Conservation (phyloP, 2,113 vertebrate species). For the Papio anubis region DNA sequence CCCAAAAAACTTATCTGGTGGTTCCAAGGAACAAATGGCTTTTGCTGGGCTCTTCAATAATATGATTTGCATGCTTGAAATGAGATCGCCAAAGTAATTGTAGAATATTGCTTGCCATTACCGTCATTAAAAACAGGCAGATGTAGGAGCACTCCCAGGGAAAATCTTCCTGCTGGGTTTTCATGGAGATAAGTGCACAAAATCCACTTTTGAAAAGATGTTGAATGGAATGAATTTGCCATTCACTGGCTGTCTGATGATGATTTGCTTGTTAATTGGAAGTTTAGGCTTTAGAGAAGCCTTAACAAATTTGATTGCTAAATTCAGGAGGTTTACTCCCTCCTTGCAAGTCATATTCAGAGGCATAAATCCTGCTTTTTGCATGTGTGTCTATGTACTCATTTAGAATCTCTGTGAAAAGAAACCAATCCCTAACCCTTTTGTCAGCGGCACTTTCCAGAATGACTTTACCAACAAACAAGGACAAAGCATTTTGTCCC, state of each 20-base stretch:
- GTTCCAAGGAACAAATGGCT: constrained; percentile 84
- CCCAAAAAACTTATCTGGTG: constrained; percentile 77
- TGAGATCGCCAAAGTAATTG: constrained; percentile 86
- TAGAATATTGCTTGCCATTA: constrained; percentile 88
- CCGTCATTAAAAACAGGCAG: constrained; percentile 87
- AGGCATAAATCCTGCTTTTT: constrained; percentile 82
- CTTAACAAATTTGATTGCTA: constrained; percentile 88
- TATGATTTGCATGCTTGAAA: constrained; percentile 87
- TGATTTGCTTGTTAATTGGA: constrained; percentile 89
- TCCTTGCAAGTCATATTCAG: constrained; percentile 80
- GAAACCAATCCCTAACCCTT: constrained; percentile 42
- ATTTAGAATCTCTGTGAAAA: constrained; percentile 66
- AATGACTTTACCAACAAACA: constrained; percentile 64
- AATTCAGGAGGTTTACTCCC: constrained; percentile 83
- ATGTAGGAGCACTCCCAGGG: constrained; percentile 86
- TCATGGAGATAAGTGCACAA: constrained; percentile 89
- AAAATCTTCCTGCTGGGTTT: constrained; percentile 89
- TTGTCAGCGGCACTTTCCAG: constrained; percentile 29
- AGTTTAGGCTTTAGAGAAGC: constrained; percentile 87
- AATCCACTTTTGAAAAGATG: constrained; percentile 88
- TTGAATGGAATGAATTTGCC: constrained; percentile 88
- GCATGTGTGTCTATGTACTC: constrained; percentile 57
- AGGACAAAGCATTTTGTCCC: constrained; percentile 63
- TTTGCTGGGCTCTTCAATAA: constrained; percentile 85
- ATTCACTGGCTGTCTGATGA: constrained; percentile 88